Evolutionary conservation across 2,888 invertebrate genomes (phyloP).

Genomic region (Esperia sulphurella): DNA sequence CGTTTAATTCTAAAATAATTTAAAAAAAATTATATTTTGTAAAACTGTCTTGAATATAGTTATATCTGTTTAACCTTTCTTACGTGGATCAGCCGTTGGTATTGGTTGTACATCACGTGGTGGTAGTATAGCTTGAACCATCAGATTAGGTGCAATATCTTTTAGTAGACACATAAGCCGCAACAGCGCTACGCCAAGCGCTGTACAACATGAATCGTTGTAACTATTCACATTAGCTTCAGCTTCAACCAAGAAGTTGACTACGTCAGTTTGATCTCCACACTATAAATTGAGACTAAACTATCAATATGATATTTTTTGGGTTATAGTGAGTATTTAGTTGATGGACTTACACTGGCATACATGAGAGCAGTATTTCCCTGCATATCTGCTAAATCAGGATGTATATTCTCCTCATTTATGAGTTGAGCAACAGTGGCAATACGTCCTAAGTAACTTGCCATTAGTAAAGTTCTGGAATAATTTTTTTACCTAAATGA

Average conservation of each 20-base stretch:
- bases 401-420: slow-evolving; percentile 53
- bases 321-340: not conserved
- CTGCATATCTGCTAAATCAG: slow-evolving; percentile 68
- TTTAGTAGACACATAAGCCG: slow-evolving; percentile 45
- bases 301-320: no score
- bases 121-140: slow-evolving; percentile 43
- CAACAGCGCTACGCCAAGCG: slow-evolving; percentile 62
- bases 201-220: slow-evolving; percentile 77
- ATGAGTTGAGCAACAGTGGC: slow-evolving; percentile 48
- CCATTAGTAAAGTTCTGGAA: slow-evolving; percentile 56
- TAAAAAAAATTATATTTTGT: no score
- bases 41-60: no score
- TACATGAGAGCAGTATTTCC: slow-evolving; percentile 78
- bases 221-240: slow-evolving; percentile 68
- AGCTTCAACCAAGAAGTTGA: slow-evolving; percentile 65
- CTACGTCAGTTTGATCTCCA: slow-evolving; percentile 47
- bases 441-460: slow-evolving; percentile 51
- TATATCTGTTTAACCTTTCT: no score
- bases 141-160: slow-evolving; percentile 33
- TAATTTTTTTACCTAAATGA: no score
- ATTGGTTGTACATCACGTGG: not conserved
- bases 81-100: slow-evolving; percentile 1
- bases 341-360: slow-evolving; percentile 54
- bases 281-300: slow-evolving; percentile 26
- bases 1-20: slow-evolving; percentile 17